Percentiles rank a stretch among this genome's conserved stretches.
Conservation (phyloP, 2,888 invertebrate genomes). For the Pinctada fucata region DNA sequence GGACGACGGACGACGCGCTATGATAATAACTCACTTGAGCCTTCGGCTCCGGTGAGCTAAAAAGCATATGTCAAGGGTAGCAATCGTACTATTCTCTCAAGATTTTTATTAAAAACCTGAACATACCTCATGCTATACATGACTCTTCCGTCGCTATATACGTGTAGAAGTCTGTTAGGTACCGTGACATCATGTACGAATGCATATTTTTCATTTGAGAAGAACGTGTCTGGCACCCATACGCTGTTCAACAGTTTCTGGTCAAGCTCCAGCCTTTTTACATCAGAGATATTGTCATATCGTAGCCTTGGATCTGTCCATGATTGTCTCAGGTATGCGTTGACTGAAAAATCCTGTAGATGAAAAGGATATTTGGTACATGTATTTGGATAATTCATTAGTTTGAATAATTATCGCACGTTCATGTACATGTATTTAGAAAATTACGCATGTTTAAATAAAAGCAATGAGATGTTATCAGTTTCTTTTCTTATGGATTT, state of each 20-base stretch:
- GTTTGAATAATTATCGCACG: no score
- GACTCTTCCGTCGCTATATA: conserved; percentile 68
- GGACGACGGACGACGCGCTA: no score
- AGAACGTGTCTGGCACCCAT: conserved; percentile 71
- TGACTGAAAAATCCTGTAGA: conserved; percentile 57
- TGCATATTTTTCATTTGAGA: conserved; percentile 69
- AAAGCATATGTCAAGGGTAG: neutral
- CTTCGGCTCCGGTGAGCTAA: no score
- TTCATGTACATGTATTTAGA: no score
- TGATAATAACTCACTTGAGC: no score
- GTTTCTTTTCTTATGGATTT: no score
- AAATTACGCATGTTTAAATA: no score
- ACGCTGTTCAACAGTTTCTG: conserved; percentile 60
- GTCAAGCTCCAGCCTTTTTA: conserved; percentile 59
- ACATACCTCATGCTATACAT: conserved; percentile 67
- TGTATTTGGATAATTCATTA: no score
- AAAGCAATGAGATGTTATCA: no score
- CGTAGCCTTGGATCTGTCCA: conserved; percentile 58
- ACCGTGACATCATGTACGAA: conserved; percentile 68
- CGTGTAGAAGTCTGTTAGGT: conserved; percentile 69
- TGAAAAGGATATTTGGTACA: neutral
- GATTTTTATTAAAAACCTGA: no score
- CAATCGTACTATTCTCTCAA: no score
- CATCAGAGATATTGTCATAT: conserved; percentile 49
- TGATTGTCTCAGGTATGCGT: conserved; percentile 58